Evolutionary conservation across 53 echinoderm and acorn worm genomes (phyloP).

Genomic region (Paracentrotus lividus): DNA sequence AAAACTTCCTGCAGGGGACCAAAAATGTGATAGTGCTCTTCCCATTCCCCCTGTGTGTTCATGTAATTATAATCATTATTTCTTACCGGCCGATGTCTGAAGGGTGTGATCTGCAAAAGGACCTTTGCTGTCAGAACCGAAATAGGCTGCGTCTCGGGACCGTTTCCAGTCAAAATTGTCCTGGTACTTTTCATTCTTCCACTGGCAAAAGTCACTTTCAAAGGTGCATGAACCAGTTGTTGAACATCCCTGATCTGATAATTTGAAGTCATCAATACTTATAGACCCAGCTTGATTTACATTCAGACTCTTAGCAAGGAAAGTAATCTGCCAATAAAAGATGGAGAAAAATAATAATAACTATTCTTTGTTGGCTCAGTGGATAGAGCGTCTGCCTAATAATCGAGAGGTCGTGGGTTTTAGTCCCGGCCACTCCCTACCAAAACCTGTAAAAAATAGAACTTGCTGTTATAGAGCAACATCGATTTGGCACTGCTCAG

Average conservation of each 20-base stretch:
- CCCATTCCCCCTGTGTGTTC: too few species aligned
- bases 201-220: slow-evolving; percentile 83
- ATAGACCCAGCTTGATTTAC: neutral
- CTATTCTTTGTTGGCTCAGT: too few species aligned
- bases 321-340: neutral
- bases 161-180: slow-evolving; percentile 83
- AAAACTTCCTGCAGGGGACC: too few species aligned
- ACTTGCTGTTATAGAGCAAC: too few species aligned
- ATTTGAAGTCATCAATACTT: neutral
- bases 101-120: slow-evolving; percentile 82
- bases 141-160: neutral
- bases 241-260: neutral
- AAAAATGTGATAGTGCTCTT: too few species aligned
- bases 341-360: too few species aligned
- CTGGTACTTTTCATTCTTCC: slow-evolving; percentile 77
- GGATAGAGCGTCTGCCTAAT: too few species aligned
- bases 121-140: slow-evolving; percentile 70
- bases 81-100: neutral
- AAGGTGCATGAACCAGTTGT: slow-evolving; percentile 83
- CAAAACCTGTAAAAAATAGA: too few species aligned
- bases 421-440: too few species aligned
- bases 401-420: too few species aligned
- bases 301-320: neutral
- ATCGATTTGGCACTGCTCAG: too few species aligned
- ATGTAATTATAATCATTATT: too few species aligned